Percentiles rank a stretch among this genome's conserved stretches.
Evolutionary conservation across 2,113 vertebrate species (phyloP).

Genomic region (Melanocharis versteri): DNA sequence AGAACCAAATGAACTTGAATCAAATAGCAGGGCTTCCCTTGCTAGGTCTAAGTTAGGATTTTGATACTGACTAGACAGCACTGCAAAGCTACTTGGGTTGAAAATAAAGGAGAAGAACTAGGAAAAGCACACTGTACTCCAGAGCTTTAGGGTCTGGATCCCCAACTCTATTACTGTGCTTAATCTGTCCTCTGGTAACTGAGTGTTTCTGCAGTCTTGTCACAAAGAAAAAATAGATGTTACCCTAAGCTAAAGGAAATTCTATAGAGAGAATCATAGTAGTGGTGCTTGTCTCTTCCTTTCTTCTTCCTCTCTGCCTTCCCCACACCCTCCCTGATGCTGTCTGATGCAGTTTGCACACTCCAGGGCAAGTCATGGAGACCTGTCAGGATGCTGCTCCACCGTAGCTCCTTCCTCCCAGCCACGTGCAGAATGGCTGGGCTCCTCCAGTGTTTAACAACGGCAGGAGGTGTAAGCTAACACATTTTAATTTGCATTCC

Average conservation of each 20-base stretch:
- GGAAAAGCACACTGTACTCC: background rate
- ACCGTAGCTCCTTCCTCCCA: background rate
- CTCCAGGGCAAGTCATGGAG: background rate
- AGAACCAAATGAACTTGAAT: background rate
- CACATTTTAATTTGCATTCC: slow-evolving; percentile 18
- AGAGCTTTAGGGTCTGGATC: background rate
- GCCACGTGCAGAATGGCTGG: background rate
- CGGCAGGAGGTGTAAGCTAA: background rate
- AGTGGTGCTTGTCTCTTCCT: background rate
- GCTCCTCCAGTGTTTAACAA: background rate
- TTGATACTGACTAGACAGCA: background rate
- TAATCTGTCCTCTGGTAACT: background rate
- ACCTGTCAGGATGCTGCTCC: background rate
- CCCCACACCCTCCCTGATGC: rapidly evolving
- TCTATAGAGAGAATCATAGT: background rate
- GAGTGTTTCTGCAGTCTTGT: background rate
- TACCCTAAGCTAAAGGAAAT: background rate
- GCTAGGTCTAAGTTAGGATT: background rate
- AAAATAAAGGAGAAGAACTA: background rate
- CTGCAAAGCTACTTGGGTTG: background rate
- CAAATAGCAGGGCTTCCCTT: background rate
- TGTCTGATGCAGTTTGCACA: background rate
- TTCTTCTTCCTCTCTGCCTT: background rate
- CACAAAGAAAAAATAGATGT: background rate
- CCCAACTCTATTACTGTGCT: background rate